These are phyloP conservation scores for Anneissia japonica DNA, from an alignment of 35 echinoderm and acorn worm genomes.

Conservation along the genomic window DNA sequence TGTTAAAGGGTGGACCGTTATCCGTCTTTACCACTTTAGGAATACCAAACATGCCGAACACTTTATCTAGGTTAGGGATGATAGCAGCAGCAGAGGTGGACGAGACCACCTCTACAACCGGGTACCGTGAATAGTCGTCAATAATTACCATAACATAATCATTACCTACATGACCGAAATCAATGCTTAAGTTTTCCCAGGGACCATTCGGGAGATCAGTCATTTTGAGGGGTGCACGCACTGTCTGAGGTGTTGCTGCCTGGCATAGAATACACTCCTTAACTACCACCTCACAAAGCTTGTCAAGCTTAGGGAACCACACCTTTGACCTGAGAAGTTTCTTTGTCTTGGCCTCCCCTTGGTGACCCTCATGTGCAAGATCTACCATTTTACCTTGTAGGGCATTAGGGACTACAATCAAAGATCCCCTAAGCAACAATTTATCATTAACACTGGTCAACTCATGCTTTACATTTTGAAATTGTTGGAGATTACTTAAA, in stretches of 20 bases:
- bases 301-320: constrained; percentile 38
- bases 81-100: constrained; percentile 1
- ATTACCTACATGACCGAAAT: neutral
- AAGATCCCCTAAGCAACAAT: constrained; percentile 19
- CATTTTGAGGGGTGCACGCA: neutral
- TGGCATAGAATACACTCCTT: constrained; percentile 1
- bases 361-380: constrained; percentile 68
- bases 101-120: constrained; percentile 14
- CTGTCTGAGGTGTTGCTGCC: neutral
- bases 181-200: neutral
- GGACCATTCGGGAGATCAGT: neutral
- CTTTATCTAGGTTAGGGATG: constrained; percentile 31
- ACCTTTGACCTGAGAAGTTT: constrained; percentile 46
- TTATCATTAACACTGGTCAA: neutral
- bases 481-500: neutral
- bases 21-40: neutral
- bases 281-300: neutral
- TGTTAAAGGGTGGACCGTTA: neutral
- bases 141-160: neutral
- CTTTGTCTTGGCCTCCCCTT: constrained; percentile 68
- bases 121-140: constrained; percentile 1
- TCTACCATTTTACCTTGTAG: constrained; percentile 35
- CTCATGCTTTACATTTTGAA: neutral
- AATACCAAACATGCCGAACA: neutral
- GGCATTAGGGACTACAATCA: constrained; percentile 25